Conservation (phyloP, 1,140 invertebrate species). For the Arion vulgaris region DNA sequence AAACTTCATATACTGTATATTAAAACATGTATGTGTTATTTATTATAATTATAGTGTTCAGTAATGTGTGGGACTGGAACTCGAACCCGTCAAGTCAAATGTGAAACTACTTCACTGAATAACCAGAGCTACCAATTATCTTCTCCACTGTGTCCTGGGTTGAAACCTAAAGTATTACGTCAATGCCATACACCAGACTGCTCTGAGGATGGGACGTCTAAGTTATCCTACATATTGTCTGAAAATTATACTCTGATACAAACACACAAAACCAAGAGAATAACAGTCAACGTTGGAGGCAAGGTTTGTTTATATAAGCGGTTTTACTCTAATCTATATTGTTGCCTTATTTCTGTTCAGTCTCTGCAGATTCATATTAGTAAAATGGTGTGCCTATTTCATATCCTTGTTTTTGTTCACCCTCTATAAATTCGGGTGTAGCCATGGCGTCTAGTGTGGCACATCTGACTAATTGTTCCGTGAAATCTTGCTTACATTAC, state of each 20-base stretch:
- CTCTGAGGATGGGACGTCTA: neutral
- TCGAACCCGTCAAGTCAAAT: neutral
- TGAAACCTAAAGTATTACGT: neutral
- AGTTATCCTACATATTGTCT: neutral
- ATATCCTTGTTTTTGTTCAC: too few relatives aligned
- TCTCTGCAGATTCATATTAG: too few relatives aligned
- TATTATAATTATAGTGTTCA: neutral
- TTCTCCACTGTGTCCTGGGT: neutral
- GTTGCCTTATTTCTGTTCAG: too few relatives aligned
- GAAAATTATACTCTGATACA: slow-evolving; percentile 16
- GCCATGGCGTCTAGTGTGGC: too few relatives aligned
- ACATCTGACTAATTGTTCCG: too few relatives aligned
- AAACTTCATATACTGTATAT: too few relatives aligned
- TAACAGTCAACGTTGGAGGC: slow-evolving; percentile 22
- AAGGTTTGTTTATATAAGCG: slow-evolving; percentile 35
- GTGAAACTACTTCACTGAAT: neutral
- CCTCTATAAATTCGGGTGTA: too few relatives aligned
- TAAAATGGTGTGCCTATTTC: too few relatives aligned
- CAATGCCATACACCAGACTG: neutral
- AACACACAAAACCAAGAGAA: neutral
- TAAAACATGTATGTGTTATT: too few relatives aligned
- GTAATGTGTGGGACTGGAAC: slow-evolving; percentile 1
- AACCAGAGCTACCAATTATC: neutral
- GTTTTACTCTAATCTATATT: too few relatives aligned
- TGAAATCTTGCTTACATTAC: too few relatives aligned